phyloP scores from a whole-genome alignment of 2,113 vertebrate genomes.

The Mustela lutreola region DNA sequence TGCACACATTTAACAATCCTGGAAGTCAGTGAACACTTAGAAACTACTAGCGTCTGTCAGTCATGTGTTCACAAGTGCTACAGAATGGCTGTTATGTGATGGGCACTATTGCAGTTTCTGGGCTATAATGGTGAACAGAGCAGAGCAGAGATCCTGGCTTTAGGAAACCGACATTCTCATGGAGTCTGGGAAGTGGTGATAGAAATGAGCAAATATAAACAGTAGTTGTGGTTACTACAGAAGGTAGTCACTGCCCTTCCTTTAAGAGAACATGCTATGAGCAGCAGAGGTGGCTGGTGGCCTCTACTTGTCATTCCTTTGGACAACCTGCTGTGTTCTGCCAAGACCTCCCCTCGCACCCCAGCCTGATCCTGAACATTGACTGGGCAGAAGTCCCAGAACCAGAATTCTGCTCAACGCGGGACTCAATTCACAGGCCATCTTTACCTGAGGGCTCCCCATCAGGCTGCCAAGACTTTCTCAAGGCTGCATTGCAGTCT shows the following conservation, averaged over 20 bases:
- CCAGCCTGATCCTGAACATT: not conserved
- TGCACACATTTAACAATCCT: conserved; percentile 27
- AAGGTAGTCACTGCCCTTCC: not conserved
- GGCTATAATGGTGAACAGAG: not conserved
- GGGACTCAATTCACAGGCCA: not conserved
- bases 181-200: conserved; percentile 19
- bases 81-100: not conserved
- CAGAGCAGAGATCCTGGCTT: not conserved
- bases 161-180: conserved; percentile 22
- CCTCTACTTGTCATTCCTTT: not conserved
- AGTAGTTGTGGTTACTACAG: not conserved
- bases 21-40: not conserved
- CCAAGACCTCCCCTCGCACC: not conserved
- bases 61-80: conserved; percentile 7
- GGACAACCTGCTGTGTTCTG: not conserved
- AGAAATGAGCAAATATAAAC: not conserved
- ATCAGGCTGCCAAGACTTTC: not conserved
- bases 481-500: not conserved
- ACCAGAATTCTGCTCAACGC: not conserved
- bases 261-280: not conserved
- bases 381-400: not conserved
- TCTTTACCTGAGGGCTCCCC: not conserved
- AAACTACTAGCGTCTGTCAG: not conserved
- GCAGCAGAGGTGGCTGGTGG: not conserved
- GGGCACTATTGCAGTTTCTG: not conserved